Evolutionary conservation across 2,113 vertebrate species (phyloP).

Genomic region (Nothoprocta perdicaria): DNA sequence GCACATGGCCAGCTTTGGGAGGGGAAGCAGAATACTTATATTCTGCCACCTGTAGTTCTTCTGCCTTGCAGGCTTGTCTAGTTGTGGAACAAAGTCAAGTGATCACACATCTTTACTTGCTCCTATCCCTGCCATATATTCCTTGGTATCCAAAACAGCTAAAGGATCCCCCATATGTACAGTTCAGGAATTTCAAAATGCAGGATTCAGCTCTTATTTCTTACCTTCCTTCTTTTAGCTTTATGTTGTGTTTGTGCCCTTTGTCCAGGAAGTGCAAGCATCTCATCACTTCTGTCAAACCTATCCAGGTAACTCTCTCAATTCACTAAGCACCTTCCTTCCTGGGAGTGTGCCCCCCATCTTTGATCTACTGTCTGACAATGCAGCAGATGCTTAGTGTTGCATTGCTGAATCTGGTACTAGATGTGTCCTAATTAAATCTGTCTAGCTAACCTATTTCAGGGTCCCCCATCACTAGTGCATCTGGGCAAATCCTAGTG

Average conservation of each 20-base stretch:
- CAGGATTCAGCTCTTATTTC: not conserved
- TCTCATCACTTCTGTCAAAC: not conserved
- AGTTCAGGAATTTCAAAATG: not conserved
- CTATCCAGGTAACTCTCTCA: not conserved
- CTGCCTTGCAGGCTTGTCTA: not conserved
- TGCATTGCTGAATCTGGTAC: not conserved
- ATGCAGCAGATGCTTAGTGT: not conserved
- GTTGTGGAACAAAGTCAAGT: not conserved
- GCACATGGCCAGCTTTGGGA: not conserved
- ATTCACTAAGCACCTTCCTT: not conserved
- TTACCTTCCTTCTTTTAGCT: not conserved
- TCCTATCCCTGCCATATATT: not conserved
- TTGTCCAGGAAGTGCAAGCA: not conserved
- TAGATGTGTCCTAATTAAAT: conserved; percentile 16
- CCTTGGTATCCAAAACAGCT: not conserved
- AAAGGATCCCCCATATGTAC: not conserved
- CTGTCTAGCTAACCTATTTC: not conserved
- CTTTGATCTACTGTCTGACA: conserved; percentile 36
- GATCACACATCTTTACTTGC: not conserved
- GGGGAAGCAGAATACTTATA: not conserved
- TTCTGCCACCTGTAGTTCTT: not conserved
- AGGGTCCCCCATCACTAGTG: not conserved
- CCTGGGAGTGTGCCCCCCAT: not conserved
- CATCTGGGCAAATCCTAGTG: not conserved
- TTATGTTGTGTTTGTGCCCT: not conserved